Evolutionary conservation across 2,113 vertebrate genomes (phyloP).

Genomic region (Apistogramma diplotaenia): DNA sequence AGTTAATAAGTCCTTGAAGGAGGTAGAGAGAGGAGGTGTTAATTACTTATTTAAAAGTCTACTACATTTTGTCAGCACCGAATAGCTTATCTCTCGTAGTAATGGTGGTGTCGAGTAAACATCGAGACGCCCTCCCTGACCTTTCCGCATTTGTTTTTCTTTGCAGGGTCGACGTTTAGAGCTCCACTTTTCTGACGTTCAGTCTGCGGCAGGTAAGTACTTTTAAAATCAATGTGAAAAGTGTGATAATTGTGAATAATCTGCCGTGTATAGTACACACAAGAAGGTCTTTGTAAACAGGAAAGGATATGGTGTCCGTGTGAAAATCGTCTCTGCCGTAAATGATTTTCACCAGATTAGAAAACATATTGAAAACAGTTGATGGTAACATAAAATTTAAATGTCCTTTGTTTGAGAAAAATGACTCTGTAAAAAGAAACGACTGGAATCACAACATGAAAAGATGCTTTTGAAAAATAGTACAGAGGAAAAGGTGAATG

Average conservation of each 20-base stretch:
- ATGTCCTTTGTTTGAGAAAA: not conserved
- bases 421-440: not conserved
- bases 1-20: conserved; percentile 57
- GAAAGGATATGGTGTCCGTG: not conserved
- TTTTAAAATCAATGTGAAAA: not conserved
- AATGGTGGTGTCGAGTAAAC: not conserved
- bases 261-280: not conserved
- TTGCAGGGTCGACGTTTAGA: conserved; percentile 52
- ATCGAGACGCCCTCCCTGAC: not conserved
- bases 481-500: not conserved
- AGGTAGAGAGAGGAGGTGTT: conserved; percentile 19
- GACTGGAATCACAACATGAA: not conserved
- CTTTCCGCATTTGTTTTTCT: not conserved
- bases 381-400: not conserved
- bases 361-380: not conserved
- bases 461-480: not conserved
- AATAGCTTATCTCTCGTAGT: conserved; percentile 1
- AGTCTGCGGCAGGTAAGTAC: conserved; percentile 66
- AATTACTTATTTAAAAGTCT: conserved; percentile 49
- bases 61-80: not conserved
- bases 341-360: not conserved
- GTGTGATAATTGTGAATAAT: not conserved
- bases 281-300: not conserved
- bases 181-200: conserved; percentile 57
- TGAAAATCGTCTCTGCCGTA: not conserved